Conservation (phyloP, 2,888 invertebrate genomes). For the Amiota minor region DNA sequence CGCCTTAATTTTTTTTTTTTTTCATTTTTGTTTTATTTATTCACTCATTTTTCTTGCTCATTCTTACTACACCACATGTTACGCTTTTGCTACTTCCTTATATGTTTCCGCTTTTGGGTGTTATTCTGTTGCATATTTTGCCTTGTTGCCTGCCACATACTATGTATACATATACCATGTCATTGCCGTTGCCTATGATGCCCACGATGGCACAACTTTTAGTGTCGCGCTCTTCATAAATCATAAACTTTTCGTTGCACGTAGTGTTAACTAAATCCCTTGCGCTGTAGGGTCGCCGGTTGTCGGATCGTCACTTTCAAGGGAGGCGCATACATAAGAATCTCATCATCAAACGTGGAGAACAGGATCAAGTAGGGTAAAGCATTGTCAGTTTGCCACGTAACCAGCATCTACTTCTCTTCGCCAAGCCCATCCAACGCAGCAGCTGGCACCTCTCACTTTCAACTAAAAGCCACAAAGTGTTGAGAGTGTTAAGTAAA, state of each 20-base stretch:
- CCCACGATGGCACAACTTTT: conserved; percentile 45
- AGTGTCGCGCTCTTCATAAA: conserved; percentile 57
- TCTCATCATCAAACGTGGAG: too few species aligned
- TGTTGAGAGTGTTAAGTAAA: conserved; percentile 60
- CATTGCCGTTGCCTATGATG: conserved; percentile 35
- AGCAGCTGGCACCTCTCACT: neutral
- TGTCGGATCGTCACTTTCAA: conserved; percentile 11
- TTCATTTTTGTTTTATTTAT: neutral
- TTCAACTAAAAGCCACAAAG: conserved; percentile 14
- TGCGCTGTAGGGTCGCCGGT: neutral
- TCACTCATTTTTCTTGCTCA: too few species aligned
- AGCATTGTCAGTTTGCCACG: too few species aligned
- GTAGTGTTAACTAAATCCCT: conserved; percentile 43
- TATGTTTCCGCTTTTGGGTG: conserved; percentile 45
- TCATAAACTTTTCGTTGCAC: conserved; percentile 64
- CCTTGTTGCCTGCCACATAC: too few species aligned
- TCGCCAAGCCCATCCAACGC: conserved; percentile 43
- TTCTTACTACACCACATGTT: conserved; percentile 8
- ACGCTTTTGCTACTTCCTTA: conserved; percentile 46
- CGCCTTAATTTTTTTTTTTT: neutral
- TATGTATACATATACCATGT: too few species aligned
- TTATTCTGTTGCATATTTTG: conserved; percentile 33
- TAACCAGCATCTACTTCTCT: conserved; percentile 10
- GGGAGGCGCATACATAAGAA: neutral
- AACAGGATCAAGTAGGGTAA: too few species aligned